These are phyloP conservation scores for Enteromius viviparus DNA, from an alignment of 2,797 vertebrate species.

Conservation along the genomic window DNA sequence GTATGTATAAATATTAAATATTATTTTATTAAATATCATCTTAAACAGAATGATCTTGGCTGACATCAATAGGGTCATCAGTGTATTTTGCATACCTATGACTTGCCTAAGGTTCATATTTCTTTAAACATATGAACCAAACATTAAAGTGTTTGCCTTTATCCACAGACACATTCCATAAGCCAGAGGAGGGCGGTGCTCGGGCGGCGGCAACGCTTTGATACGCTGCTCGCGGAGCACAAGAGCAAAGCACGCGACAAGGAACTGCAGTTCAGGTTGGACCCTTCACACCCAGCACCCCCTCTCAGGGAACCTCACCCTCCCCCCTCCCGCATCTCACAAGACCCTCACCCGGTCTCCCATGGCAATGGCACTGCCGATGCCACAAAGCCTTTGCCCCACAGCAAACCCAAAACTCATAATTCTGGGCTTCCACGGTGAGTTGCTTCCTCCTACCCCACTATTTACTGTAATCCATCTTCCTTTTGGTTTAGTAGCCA, in stretches of 20 bases:
- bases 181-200: constrained; percentile 97
- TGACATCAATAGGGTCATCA: no score
- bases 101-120: no score
- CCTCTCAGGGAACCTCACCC: constrained; percentile 99
- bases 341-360: constrained; percentile 85
- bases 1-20: constrained; percentile 63
- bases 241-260: constrained; percentile 97
- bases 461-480: neutral
- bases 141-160: neutral
- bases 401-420: constrained; percentile 93
- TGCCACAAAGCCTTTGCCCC: constrained; percentile 87
- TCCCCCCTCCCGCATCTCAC: constrained; percentile 84
- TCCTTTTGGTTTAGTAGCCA: neutral
- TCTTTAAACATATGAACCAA: neutral
- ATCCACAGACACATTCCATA: constrained; percentile 98
- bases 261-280: constrained; percentile 87
- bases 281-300: constrained; percentile 89
- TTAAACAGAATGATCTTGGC: no score
- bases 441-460: constrained; percentile 54
- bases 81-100: no score
- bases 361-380: constrained; percentile 87
- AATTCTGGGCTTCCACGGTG: constrained; percentile 97
- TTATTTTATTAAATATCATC: no score
- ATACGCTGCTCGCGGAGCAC: constrained; percentile 96
- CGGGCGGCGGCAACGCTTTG: constrained; percentile 97